Evolutionary conservation across 2,797 vertebrate genomes (phyloP), one percentile per base, ranked within the genome.

Genomic region (Huso huso): DNA sequence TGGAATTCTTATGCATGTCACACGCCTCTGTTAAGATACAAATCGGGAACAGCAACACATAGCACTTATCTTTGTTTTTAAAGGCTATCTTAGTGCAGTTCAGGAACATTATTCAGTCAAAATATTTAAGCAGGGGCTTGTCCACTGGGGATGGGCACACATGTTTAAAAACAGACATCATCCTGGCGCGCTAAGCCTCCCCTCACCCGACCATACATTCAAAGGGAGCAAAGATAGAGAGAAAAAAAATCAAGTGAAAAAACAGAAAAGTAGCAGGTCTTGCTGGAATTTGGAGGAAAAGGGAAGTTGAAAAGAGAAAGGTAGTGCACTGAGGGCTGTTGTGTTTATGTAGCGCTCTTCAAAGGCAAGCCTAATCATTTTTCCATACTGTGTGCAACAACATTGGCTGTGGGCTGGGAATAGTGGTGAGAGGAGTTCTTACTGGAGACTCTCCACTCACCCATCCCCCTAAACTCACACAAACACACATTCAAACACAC

Each of bases 271-370:
- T 37, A 37, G 23, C 23, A 37, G 23, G 80, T 78, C 84, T 82
- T 79, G 74, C 68, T 75, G 76, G 79, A 82, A 82, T 84, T 80
- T 76, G 52, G 73, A 73, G 70, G 67, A 76, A 71, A 75, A 72
- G 64, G 68, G 73, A 62, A 69, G 74, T 75, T 75, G 77, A 81
- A 81, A 81, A 74, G 79, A 83, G 81, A 82, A 75, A 70, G 74
- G 72, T 76, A 74, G 78, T 68, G 83, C 79, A 84, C 83, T 86
- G 86, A 88, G 80, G 80, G 82, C 84, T 76, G 84, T 85, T 81
- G 76, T 91, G 85, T 91, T 91, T 90, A 85, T 88, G 87, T 87
- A 87, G 86, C 80, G 82, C 74, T 70, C 86, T 88, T 92, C 89
- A 92, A 91, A 90, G 88, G 74, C 68, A 63, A 74, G 69, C 76